Percentiles rank a stretch among this genome's conserved stretches.
These are phyloP conservation scores for Tokudaia tokunoshimensis DNA, from an alignment of 2,797 vertebrate genomes.

Conservation along the genomic window DNA sequence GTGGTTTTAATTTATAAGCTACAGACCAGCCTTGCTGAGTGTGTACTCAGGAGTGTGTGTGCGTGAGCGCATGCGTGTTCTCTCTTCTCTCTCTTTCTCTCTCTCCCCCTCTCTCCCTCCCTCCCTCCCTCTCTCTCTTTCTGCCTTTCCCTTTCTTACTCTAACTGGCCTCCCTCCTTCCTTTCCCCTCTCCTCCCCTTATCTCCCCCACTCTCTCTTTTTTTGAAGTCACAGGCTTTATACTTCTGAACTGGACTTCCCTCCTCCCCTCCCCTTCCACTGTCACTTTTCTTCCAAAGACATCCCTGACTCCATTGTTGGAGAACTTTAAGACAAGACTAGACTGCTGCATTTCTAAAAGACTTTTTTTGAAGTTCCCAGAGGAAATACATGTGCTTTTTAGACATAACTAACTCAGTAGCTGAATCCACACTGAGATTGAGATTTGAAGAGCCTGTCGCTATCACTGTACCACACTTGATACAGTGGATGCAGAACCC, in stretches of 20 bases:
- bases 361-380: conserved; percentile 87
- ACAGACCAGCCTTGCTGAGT: conserved; percentile 70
- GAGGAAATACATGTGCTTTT: conserved; percentile 86
- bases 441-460: conserved; percentile 79
- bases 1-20: conserved; percentile 90
- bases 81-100: neutral
- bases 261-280: neutral
- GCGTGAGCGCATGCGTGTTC: neutral
- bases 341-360: conserved; percentile 84
- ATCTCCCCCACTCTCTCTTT: neutral
- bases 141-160: neutral
- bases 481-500: conserved; percentile 82
- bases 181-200: too few relatives aligned
- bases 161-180: neutral
- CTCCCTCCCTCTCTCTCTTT: too few relatives aligned
- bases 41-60: neutral
- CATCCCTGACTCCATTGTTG: conserved; percentile 83
- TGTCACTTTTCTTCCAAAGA: conserved; percentile 85
- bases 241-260: conserved; percentile 82
- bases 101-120: too few relatives aligned
- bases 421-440: conserved; percentile 83
- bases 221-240: conserved; percentile 81
- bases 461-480: conserved; percentile 78
- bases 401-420: conserved; percentile 81
- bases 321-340: conserved; percentile 86